These are phyloP conservation scores for Aplodontia rufa DNA, from an alignment of 2,113 vertebrate species.

Conservation along the genomic window DNA sequence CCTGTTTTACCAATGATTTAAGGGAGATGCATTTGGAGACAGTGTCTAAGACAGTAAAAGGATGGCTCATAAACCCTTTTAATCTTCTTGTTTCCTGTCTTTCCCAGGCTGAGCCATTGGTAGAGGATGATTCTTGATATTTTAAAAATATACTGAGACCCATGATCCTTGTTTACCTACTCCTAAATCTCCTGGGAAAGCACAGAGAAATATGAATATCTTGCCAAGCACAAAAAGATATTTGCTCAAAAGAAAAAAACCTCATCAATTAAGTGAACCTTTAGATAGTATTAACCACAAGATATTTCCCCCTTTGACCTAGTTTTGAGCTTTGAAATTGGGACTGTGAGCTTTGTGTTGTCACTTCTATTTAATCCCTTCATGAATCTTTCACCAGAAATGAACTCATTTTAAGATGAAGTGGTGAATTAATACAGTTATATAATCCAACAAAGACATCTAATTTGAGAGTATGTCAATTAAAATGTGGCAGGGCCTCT, in stretches of 20 bases:
- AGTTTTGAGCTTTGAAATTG: constrained; percentile 31
- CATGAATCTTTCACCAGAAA: constrained; percentile 61
- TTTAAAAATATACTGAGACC: not conserved
- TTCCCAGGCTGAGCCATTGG: not conserved
- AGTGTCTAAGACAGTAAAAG: not conserved
- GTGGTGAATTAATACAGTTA: constrained; percentile 54
- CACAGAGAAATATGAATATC: not conserved
- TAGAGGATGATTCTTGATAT: not conserved
- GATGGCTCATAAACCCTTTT: not conserved
- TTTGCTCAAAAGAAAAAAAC: not conserved
- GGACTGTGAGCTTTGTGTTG: constrained; percentile 16
- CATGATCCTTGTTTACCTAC: not conserved
- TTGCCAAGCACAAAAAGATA: not conserved
- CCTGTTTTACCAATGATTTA: not conserved
- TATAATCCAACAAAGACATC: constrained; percentile 54
- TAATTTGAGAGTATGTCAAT: constrained; percentile 64
- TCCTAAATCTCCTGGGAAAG: not conserved
- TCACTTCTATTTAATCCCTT: constrained; percentile 62
- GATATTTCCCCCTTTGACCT: constrained; percentile 5
- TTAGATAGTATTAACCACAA: not conserved
- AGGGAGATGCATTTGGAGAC: not conserved
- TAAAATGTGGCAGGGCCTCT: constrained; percentile 39
- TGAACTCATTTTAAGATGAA: constrained; percentile 66
- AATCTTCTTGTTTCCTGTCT: not conserved
- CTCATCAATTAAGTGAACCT: not conserved